Conservation (phyloP, 2,888 invertebrate species). For the Sympetrum striolatum region DNA sequence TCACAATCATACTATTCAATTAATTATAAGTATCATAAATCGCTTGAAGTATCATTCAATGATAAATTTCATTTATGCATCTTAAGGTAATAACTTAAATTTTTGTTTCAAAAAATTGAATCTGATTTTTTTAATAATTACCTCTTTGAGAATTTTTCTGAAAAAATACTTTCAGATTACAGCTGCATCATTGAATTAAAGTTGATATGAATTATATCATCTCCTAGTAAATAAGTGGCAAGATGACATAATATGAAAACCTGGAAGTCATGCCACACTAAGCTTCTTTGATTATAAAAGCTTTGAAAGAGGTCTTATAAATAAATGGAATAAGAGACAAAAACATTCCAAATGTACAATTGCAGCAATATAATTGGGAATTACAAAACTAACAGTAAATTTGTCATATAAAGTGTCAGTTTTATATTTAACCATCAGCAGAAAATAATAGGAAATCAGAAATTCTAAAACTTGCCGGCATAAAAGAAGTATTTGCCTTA, state of each 20-base stretch:
- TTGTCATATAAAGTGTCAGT: not conserved
- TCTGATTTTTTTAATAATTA: not conserved
- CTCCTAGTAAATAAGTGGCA: not conserved
- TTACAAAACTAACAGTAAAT: not conserved
- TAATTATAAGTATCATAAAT: slow-evolving; percentile 6
- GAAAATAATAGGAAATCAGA: not conserved
- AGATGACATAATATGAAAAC: not conserved
- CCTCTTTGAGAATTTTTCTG: not conserved
- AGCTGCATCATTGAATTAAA: not conserved
- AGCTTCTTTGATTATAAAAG: not conserved
- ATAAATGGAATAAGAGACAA: not conserved
- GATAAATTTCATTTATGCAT: slow-evolving; percentile 13
- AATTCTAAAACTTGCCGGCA: not conserved
- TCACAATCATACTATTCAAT: not conserved
- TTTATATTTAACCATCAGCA: not conserved
- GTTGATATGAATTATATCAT: not conserved
- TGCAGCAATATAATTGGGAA: slow-evolving; percentile 1
- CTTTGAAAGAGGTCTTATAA: not conserved
- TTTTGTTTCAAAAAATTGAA: slow-evolving; percentile 10
- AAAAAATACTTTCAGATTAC: not conserved
- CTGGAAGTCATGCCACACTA: not conserved
- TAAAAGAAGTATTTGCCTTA: not conserved
- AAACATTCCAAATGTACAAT: slow-evolving; percentile 11
- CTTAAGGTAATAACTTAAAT: not conserved
- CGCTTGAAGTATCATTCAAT: slow-evolving; percentile 1